Base-by-base conservation (phyloP, 2,888 invertebrate species). In the Scaptomyza reducta region DNA sequence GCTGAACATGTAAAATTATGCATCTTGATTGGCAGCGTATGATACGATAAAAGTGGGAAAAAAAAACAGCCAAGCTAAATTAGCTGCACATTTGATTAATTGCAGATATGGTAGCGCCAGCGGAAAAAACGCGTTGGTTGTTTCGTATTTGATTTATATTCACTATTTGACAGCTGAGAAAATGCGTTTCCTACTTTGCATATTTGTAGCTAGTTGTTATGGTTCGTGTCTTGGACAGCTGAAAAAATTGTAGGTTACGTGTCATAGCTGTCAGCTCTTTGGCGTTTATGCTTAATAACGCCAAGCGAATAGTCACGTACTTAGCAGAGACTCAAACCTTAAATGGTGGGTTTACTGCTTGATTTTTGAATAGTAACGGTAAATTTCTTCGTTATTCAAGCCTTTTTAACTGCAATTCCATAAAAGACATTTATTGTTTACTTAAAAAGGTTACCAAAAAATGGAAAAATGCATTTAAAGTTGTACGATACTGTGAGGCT, bases 21-120 rank as follows among this genome's bases (percentile, higher is more conserved):
- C 71, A 87, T 83, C 75, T 77, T 80, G 81, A 86, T 86, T 81
- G 80, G 60, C 73, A 74, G 64, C 70, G 54, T 49, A 57, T 56
- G 58, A 47, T 54, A 47, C 46, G 46, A 31, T 31, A 60, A 38
- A 14, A 35, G 29, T 6, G 27, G 18, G 29, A 6, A 29, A 29
- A 51, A 40, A 62, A 33, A 57, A 25, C 33, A 42, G 47, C 18
- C 44, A 49, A 56, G 59, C 51, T 58, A 68, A 22, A 47, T 27
- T 54, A 54, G 14, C 53, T 64, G 71, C 83, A 68, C 67, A 66
- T 75, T 83, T 87, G 82, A 87, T 87, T 83, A 77, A 83, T 83
- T 74, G 68, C 66, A 31, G 56, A 59, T 62, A 70, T 75, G 60
- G 59, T 45, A 60, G 60, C 67, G 70, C 65, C 72, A 61, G 18